Base-by-base conservation (phyloP, 2,113 vertebrate genomes). In the Psittacula cyanocephala region DNA sequence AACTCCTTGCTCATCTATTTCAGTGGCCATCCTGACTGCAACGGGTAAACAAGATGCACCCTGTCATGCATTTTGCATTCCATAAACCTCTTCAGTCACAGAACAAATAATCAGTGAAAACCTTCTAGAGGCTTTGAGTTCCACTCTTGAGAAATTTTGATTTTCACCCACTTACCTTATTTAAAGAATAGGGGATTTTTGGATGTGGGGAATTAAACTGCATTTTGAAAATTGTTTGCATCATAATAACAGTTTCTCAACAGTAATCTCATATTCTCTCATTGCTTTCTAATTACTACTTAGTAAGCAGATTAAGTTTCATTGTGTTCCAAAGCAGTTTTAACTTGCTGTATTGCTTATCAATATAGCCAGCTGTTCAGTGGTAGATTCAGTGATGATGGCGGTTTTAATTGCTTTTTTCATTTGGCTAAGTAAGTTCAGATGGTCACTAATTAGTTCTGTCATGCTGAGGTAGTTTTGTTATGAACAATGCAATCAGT, bases 381-480 rank as follows among this genome's bases (percentile, higher is more conserved):
- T 88, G 94, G 87, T 97, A 98, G 97, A 98, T 98, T 98, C 96
- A 93, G 96, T 96, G 97, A 98, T 98, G 98, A 98, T 44, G 87
- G 97, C 86, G 71, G 97, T 97, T 98, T 98, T 99, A 99, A 99
- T 98, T 99, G 98, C 98, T 97, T 98, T 98, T 98, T 98, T 98
- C 95, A 4, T 98, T 98, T 98, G 98, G 95, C 97, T 98, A 98
- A 98, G 98, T 98, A 98, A 98, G 98, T 99, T 99, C 98, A 98
- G 98, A 98, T 98, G 98, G 98, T 99, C 98, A 98, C 98, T 99
- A 99, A 99, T 98, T 98, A 98, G 98, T 98, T 98, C 98, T 98
- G 98, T 98, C 98, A 98, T 98, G 98, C 96, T 97, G 97, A 97
- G 96, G 97, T 98, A 97, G 97, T 98, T 98, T 97, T 98, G 97